Percentiles rank a stretch among this genome's conserved stretches.
Conservation (phyloP, 1,140 invertebrate genomes). For the Triops longicaudatus region DNA sequence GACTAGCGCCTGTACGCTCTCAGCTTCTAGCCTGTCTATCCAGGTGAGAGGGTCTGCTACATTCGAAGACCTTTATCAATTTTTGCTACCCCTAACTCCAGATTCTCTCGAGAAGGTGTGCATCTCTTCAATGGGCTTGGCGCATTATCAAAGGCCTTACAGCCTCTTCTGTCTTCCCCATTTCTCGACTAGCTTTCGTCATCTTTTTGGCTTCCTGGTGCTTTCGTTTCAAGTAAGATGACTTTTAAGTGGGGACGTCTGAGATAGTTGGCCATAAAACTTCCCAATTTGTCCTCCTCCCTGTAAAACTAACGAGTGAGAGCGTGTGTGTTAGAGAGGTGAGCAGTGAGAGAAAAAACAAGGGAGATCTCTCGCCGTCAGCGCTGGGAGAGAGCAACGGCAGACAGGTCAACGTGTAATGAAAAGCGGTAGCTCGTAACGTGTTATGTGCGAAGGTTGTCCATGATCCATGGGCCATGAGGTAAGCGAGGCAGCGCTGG, state of each 20-base stretch:
- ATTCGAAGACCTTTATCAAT: background rate
- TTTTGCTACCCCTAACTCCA: background rate
- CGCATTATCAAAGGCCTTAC: background rate
- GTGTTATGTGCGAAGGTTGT: background rate
- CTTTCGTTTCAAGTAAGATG: background rate
- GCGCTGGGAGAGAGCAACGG: too few relatives aligned
- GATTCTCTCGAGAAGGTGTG: background rate
- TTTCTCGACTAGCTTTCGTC: background rate
- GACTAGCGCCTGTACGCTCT: background rate
- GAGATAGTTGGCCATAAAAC: constrained; percentile 3
- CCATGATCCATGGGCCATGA: background rate
- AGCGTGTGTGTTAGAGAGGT: too few relatives aligned
- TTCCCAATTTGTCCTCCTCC: background rate
- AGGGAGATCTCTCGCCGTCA: too few relatives aligned
- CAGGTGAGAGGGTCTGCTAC: background rate
- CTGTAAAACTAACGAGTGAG: too few relatives aligned
- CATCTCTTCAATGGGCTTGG: background rate
- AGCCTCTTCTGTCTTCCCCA: background rate
- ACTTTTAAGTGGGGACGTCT: background rate
- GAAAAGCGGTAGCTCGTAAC: background rate
- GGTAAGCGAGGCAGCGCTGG: background rate
- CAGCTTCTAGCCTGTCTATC: background rate
- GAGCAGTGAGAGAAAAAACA: too few relatives aligned
- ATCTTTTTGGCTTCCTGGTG: background rate
- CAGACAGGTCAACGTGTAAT: background rate